Percentiles rank a stretch among this genome's conserved stretches.
phyloP scores from a whole-genome alignment of 2,797 vertebrate genomes.

The Sebastes oblongus region DNA sequence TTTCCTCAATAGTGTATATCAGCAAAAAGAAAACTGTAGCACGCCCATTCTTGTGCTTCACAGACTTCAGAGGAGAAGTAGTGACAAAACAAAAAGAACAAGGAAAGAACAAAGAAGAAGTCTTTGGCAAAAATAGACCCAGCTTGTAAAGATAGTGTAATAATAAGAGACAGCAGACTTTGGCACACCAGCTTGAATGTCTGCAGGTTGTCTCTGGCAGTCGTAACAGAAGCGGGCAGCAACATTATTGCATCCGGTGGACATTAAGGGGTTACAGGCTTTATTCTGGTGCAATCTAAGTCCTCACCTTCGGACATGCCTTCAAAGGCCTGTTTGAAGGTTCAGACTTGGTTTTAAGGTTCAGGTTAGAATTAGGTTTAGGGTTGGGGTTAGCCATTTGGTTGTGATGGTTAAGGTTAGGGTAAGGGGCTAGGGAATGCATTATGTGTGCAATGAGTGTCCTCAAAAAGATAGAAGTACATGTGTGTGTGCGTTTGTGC shows the following conservation, averaged over 20 bases:
- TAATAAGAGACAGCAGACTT: not conserved
- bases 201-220: conserved; percentile 12
- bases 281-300: not conserved
- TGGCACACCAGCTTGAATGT: not conserved
- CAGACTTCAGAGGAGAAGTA: not conserved
- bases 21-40: not conserved
- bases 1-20: not conserved
- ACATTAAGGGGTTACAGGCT: not conserved
- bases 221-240: not conserved
- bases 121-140: not conserved
- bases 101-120: too few species aligned
- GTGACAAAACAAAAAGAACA: not conserved
- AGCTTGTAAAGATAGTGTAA: not conserved
- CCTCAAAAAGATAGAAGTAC: too few species aligned
- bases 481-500: not conserved
- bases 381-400: too few species aligned
- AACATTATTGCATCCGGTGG: conserved; percentile 15
- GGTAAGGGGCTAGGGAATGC: too few species aligned
- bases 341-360: too few species aligned
- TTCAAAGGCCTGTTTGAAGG: too few species aligned
- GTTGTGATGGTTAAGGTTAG: too few species aligned
- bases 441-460: too few species aligned
- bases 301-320: too few species aligned
- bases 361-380: too few species aligned
- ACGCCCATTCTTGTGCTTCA: not conserved